phyloP scores from a whole-genome alignment of 2,888 invertebrate genomes.

The Gymnocheta viridis region DNA sequence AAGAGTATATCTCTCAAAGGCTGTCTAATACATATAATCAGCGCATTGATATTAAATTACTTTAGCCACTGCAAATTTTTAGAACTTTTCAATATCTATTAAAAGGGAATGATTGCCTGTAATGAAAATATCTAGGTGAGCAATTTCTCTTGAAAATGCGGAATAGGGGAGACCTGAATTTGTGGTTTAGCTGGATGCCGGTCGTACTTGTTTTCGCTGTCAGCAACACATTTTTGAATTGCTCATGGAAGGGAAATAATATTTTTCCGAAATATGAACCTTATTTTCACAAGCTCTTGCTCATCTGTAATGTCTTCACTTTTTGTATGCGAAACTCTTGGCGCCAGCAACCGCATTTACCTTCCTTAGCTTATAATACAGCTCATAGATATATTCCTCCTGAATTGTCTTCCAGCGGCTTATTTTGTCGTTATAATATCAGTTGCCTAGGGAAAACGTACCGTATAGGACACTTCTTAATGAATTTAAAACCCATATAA shows the following conservation, averaged over 20 bases:
- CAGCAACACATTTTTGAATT: not conserved
- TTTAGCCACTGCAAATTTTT: constrained; percentile 26
- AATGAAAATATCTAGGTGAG: constrained; percentile 11
- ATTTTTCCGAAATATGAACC: constrained; percentile 30
- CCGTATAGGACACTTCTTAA: too few relatives aligned
- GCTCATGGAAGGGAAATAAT: constrained; percentile 30
- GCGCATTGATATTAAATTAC: constrained; percentile 27
- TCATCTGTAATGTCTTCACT: too few relatives aligned
- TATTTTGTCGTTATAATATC: not conserved
- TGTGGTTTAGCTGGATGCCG: too few relatives aligned
- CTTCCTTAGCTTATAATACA: not conserved
- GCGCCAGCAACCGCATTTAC: too few relatives aligned
- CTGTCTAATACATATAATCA: constrained; percentile 25
- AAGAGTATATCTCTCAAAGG: constrained; percentile 23
- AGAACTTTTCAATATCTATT: too few relatives aligned
- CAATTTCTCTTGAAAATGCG: too few relatives aligned
- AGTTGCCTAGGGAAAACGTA: not conserved
- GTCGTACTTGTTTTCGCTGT: too few relatives aligned
- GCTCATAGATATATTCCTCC: too few relatives aligned
- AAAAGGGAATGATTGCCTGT: constrained; percentile 20
- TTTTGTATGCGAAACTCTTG: too few relatives aligned
- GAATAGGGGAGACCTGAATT: too few relatives aligned
- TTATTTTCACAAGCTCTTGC: too few relatives aligned
- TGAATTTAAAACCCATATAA: too few relatives aligned
- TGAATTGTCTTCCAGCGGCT: not conserved